Conservation (phyloP, 2,888 invertebrate genomes). For the Strigamia transsilvanica region DNA sequence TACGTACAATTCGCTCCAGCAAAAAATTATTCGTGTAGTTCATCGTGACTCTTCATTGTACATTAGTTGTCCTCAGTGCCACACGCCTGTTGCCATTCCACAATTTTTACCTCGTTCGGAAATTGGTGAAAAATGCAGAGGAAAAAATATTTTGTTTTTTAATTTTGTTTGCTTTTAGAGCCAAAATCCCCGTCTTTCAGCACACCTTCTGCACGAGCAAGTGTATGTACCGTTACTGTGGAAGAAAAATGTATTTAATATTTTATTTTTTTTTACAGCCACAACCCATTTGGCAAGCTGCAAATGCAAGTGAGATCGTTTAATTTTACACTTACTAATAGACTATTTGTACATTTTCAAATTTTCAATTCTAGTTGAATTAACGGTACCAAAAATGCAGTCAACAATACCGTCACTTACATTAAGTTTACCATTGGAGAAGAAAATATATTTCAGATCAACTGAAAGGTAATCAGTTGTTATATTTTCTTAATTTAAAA, state of each 20-base stretch:
- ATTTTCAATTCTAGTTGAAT: neutral
- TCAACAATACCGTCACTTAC: neutral
- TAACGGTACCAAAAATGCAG: neutral
- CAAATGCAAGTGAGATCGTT: neutral
- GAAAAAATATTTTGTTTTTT: neutral
- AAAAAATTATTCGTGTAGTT: neutral
- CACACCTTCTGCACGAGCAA: neutral
- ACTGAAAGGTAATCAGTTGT: neutral
- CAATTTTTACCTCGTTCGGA: neutral
- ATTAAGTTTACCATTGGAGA: neutral
- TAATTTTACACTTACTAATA: neutral
- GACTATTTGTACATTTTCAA: neutral
- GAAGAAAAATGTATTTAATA: neutral
- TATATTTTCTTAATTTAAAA: neutral
- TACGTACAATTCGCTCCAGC: neutral
- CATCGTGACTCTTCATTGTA: neutral
- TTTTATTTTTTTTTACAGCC: neutral
- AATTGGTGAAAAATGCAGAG: neutral
- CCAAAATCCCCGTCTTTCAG: neutral
- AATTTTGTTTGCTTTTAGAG: neutral
- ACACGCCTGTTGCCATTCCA: neutral
- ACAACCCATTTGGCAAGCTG: neutral
- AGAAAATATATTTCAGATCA: conserved; percentile 1
- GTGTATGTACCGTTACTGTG: neutral
- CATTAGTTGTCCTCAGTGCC: neutral